These are phyloP conservation scores for Patella depressa DNA, from an alignment of 2,888 invertebrate species.

Conservation along the genomic window DNA sequence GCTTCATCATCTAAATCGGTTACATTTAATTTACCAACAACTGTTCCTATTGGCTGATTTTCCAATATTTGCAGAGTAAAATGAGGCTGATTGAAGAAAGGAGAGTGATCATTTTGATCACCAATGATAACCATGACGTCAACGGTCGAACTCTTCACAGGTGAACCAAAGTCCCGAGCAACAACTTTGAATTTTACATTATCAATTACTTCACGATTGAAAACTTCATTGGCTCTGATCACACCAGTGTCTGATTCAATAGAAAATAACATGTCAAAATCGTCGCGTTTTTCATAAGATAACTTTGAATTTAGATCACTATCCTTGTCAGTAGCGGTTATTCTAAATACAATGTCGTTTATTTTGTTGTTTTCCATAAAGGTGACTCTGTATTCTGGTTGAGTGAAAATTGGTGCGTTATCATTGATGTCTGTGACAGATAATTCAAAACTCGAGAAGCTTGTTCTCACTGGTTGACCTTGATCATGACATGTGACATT, in stretches of 20 bases:
- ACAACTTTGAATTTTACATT: constrained; percentile 30
- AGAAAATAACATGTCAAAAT: constrained; percentile 35
- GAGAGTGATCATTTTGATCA: constrained; percentile 49
- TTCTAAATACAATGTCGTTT: constrained; percentile 36
- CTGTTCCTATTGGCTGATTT: constrained; percentile 88
- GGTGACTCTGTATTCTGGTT: constrained; percentile 28
- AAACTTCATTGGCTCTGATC: constrained; percentile 41
- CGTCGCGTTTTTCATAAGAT: constrained; percentile 34
- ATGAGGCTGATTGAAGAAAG: constrained; percentile 22
- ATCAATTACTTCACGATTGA: constrained; percentile 50
- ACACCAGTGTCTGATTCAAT: constrained; percentile 43
- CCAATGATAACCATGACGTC: constrained; percentile 39
- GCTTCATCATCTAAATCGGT: constrained; percentile 92
- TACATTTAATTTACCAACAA: constrained; percentile 89
- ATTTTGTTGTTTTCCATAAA: constrained; percentile 39
- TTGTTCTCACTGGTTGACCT: constrained; percentile 36
- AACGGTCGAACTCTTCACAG: constrained; percentile 29
- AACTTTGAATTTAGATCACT: constrained; percentile 42
- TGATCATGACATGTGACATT: constrained; percentile 45
- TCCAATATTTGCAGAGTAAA: constrained; percentile 92
- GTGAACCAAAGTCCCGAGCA: constrained; percentile 32
- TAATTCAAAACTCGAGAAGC: constrained; percentile 36
- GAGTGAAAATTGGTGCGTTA: constrained; percentile 41
- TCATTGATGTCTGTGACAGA: constrained; percentile 44
- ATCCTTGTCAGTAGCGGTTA: constrained; percentile 48